A percentile compares a stretch with the other conserved stretches of the same genome.
Conservation (phyloP, 2,888 invertebrate genomes). For the Papilio gigon region DNA sequence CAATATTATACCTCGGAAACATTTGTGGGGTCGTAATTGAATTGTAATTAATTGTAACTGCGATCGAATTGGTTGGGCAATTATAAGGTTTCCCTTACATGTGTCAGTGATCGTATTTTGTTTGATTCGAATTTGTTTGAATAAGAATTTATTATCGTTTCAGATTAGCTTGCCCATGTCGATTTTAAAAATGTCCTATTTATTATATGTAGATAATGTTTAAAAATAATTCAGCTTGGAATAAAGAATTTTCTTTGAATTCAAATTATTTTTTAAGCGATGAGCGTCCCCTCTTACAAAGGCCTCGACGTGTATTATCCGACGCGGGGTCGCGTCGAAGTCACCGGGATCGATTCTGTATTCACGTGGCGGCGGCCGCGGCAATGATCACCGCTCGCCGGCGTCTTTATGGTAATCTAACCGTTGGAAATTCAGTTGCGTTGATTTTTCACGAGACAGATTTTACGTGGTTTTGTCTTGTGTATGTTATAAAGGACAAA, state of each 20-base stretch:
- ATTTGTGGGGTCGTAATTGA: conserved; percentile 34
- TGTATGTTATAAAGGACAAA: no score
- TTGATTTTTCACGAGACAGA: conserved; percentile 55
- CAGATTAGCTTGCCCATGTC: not conserved
- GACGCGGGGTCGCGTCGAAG: conserved; percentile 40
- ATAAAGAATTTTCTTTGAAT: conserved; percentile 26
- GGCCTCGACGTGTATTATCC: conserved; percentile 38
- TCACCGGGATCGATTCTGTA: conserved; percentile 55
- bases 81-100: conserved; percentile 4
- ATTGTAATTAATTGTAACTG: conserved; percentile 34
- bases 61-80: conserved; percentile 24
- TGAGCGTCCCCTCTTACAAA: conserved; percentile 16
- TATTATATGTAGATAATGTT: not conserved
- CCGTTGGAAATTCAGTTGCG: conserved; percentile 70
- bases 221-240: conserved; percentile 13
- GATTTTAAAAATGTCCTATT: not conserved
- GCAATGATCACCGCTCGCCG: conserved; percentile 70
- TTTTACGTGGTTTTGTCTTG: conserved; percentile 16
- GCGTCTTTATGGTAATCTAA: conserved; percentile 73
- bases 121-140: not conserved
- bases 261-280: conserved; percentile 32
- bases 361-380: conserved; percentile 60
- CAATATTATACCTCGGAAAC: conserved; percentile 43
- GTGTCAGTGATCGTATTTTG: not conserved
- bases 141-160: not conserved